Base-by-base conservation (phyloP, 64 coral and sea anemone genomes). In the Montipora capricornis region DNA sequence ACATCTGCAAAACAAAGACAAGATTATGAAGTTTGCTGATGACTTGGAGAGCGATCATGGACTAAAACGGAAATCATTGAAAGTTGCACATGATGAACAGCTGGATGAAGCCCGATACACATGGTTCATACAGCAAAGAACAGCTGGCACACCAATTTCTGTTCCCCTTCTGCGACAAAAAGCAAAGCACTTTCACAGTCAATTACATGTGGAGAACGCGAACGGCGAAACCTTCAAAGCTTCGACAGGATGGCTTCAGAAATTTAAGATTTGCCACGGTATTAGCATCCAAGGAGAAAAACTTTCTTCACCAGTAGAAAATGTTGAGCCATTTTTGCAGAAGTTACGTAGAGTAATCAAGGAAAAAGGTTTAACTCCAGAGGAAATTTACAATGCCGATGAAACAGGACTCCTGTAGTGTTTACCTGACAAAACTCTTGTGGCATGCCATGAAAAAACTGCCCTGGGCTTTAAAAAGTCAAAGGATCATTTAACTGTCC, bases 231-330 rank as follows among this genome's bases (percentile, higher is more conserved):
- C 29, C 53, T 91, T 91, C 24, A 83, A 83, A 75, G 90, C 79
- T 74, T 91, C 90, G 74, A 20, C 90, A 74, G 90, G 68, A 7
- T 90, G 88, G 75, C 17, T 89, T 11, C 47, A 89, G 8, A 80
- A 89, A 26, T 89, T 89, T 37, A 89, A 89, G 29, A 90, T 15
- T 79, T 53, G 51, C 49, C 88, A 90, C 64, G 88, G 88, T 53
- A 90, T 90, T 20, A 78, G 75, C 75, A 90, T 90, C 61, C 88
- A 90, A 90, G 74, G 88, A 4, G 75, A 83, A 47, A 90, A 90
- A 81, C 89, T 90, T 90, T 79, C 77, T 47, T 77, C 89, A 90
- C 76, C 77, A 80, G 89, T 68, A 90, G 89, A 91, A 79, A 83
- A 64, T 80, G 79, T 91, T 80, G 79, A 73, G 16, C 89, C 79